Evolutionary conservation across 2,797 vertebrate species (phyloP).

Genomic region (Loriculus beryllinus): DNA sequence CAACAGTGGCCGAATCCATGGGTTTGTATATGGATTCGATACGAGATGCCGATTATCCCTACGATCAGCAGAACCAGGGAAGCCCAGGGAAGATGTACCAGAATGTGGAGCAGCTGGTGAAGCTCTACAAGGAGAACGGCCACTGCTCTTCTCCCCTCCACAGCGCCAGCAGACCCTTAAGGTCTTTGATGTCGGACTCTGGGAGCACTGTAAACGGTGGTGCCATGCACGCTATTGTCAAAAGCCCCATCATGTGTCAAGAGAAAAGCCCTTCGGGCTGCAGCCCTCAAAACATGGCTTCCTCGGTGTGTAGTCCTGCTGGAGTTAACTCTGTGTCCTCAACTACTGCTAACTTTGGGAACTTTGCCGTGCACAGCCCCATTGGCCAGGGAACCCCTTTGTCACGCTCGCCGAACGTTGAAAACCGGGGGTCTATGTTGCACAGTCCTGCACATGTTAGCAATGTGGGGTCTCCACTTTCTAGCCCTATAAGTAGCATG

Average conservation of each 20-base stretch:
- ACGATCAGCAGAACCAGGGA: conserved; percentile 83
- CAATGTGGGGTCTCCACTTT: conserved; percentile 89
- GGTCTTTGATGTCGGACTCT: conserved; percentile 71
- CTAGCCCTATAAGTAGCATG: conserved; percentile 94
- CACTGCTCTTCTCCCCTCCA: conserved; percentile 74
- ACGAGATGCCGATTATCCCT: conserved; percentile 90
- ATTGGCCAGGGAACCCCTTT: conserved; percentile 83
- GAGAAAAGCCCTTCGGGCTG: conserved; percentile 84
- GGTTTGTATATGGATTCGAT: conserved; percentile 97
- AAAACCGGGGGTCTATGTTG: conserved; percentile 85
- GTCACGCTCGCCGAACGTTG: conserved; percentile 81
- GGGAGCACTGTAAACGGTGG: conserved; percentile 79
- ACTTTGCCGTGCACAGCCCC: conserved; percentile 84
- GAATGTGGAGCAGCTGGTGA: conserved; percentile 81
- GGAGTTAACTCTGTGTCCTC: conserved; percentile 92
- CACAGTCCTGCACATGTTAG: conserved; percentile 91
- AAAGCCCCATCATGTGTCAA: conserved; percentile 80
- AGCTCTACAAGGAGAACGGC: conserved; percentile 82
- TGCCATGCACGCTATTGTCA: conserved; percentile 78
- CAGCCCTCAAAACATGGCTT: conserved; percentile 84
- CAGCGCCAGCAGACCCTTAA: conserved; percentile 75
- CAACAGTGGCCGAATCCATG: conserved; percentile 97
- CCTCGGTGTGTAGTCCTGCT: conserved; percentile 89
- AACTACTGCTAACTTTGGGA: conserved; percentile 88
- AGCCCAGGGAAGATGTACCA: conserved; percentile 89